Evolutionary conservation across 2,113 vertebrate species (phyloP).

Genomic region (Solea solea): DNA sequence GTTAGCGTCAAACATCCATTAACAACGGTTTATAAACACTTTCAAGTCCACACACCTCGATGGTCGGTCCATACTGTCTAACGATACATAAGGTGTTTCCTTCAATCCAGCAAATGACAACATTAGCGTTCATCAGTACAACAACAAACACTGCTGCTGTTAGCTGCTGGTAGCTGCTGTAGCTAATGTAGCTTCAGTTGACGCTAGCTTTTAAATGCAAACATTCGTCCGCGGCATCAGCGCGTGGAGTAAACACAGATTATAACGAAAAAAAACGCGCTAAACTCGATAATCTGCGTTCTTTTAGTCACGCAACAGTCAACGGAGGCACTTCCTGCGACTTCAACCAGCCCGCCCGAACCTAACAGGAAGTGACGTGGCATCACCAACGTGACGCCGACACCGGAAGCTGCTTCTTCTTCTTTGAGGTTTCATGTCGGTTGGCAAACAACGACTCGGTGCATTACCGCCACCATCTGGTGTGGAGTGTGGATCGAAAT

Average conservation of each 20-base stretch:
- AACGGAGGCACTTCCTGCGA: too few species aligned
- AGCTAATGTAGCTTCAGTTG: neutral
- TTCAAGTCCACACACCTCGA: conserved; percentile 63
- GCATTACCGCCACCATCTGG: too few species aligned
- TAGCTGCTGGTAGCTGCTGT: neutral
- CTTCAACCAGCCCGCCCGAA: too few species aligned
- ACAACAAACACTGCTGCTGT: neutral
- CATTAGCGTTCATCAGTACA: neutral
- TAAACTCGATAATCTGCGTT: too few species aligned
- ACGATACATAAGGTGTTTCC: neutral
- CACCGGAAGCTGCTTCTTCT: too few species aligned
- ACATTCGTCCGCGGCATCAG: neutral
- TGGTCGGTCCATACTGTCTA: conserved; percentile 72
- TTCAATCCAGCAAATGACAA: neutral
- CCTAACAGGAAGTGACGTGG: too few species aligned
- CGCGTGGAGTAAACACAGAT: neutral
- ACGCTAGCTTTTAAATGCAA: neutral
- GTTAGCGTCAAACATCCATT: neutral
- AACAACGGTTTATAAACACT: neutral
- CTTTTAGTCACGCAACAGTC: too few species aligned
- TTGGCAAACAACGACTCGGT: too few species aligned
- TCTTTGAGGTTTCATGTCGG: too few species aligned
- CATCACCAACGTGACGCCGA: too few species aligned
- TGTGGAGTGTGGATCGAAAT: too few species aligned
- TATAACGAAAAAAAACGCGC: too few species aligned